Evolutionary conservation across 1,140 invertebrate genomes (phyloP).

Genomic region (Hycleus phaleratus): DNA sequence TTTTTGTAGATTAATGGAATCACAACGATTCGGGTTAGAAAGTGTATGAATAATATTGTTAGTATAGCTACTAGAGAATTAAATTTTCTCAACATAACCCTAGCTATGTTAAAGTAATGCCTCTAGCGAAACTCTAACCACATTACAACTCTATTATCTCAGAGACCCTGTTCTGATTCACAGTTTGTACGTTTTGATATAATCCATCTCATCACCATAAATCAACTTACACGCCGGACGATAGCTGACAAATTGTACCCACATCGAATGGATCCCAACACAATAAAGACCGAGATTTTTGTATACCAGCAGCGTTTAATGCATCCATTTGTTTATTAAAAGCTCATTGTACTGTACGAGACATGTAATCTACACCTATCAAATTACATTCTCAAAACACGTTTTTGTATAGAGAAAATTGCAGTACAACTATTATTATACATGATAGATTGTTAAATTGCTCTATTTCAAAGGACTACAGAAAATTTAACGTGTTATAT

Average conservation of each 20-base stretch:
- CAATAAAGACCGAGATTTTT: not conserved
- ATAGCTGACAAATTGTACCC: not conserved
- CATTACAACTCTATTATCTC: constrained; percentile 22
- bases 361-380: constrained; percentile 5
- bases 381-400: constrained; percentile 2
- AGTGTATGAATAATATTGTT: constrained; percentile 15
- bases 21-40: not conserved
- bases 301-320: constrained; percentile 1
- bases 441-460: no score
- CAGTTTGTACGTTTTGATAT: constrained; percentile 4
- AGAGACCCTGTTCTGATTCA: constrained; percentile 13
- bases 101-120: constrained; percentile 14
- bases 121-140: constrained; percentile 14
- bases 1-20: no score
- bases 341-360: constrained; percentile 9
- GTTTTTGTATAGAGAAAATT: not conserved
- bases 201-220: not conserved
- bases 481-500: constrained; percentile 9
- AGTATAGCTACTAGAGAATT: constrained; percentile 19
- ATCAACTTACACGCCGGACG: not conserved
- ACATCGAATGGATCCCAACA: no score
- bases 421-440: not conserved
- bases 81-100: constrained; percentile 9
- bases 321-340: not conserved
- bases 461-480: constrained; percentile 1